phyloP scores from a whole-genome alignment of 1,140 invertebrate genomes.

The Pseudomyrmex flavicornis region DNA sequence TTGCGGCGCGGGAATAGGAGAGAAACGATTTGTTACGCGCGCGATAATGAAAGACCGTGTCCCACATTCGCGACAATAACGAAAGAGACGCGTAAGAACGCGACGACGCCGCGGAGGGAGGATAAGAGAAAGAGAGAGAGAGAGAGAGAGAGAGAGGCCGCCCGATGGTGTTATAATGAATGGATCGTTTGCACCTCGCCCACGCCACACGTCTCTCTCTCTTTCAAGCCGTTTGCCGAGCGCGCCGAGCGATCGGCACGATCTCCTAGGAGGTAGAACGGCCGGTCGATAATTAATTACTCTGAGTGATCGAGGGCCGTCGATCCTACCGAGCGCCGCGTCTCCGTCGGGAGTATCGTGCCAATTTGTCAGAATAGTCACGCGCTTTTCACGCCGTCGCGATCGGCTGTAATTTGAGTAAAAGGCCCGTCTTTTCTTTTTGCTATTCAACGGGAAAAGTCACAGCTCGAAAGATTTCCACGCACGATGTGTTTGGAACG shows the following conservation, averaged over 20 bases:
- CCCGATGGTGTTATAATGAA: slow-evolving; percentile 71
- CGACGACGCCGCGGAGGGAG: slow-evolving; percentile 46
- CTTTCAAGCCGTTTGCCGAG: slow-evolving; percentile 27
- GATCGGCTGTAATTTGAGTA: slow-evolving; percentile 48
- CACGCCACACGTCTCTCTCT: slow-evolving; percentile 65
- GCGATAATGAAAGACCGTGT: slow-evolving; percentile 63
- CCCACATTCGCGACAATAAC: slow-evolving; percentile 66
- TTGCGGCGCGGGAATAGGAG: background rate
- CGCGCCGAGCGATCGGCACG: slow-evolving; percentile 65
- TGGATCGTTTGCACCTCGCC: slow-evolving; percentile 75
- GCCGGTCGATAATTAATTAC: slow-evolving; percentile 74
- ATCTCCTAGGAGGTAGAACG: slow-evolving; percentile 68
- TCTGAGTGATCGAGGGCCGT: slow-evolving; percentile 73
- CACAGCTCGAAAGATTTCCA: background rate
- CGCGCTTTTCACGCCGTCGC: slow-evolving; percentile 68
- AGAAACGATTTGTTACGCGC: slow-evolving; percentile 51
- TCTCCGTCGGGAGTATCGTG: slow-evolving; percentile 69
- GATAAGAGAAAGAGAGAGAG: slow-evolving; percentile 14
- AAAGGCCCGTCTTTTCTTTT: slow-evolving; percentile 60
- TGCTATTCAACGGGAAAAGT: slow-evolving; percentile 66
- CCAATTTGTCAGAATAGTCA: slow-evolving; percentile 73
- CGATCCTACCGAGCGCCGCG: slow-evolving; percentile 67
- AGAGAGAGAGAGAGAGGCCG: background rate
- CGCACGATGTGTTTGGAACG: background rate
- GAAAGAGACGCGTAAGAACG: slow-evolving; percentile 53